These are phyloP conservation scores for Pterois miles DNA, from an alignment of 2,797 vertebrate genomes.

Conservation along the genomic window DNA sequence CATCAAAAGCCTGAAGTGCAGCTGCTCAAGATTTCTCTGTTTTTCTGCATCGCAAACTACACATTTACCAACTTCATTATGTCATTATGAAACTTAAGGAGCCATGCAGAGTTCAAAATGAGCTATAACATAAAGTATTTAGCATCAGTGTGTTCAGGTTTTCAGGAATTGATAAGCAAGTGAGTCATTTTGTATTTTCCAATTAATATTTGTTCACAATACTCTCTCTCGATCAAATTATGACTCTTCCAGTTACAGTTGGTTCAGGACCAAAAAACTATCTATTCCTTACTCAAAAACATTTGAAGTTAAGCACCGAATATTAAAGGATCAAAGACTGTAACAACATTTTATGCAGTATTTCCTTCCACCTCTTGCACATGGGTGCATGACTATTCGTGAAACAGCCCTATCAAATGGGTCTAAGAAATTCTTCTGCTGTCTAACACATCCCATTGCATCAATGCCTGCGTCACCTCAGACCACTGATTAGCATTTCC, in stretches of 20 bases:
- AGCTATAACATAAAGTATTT: neutral
- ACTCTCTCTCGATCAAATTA: neutral
- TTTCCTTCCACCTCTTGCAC: neutral
- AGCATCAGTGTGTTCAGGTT: no score
- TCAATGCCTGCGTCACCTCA: conserved; percentile 66
- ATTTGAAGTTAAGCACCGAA: neutral
- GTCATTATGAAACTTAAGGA: neutral
- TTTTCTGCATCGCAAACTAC: conserved; percentile 5
- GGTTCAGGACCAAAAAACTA: neutral
- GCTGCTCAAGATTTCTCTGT: conserved; percentile 15
- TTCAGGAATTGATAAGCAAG: no score
- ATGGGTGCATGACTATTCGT: conserved; percentile 8
- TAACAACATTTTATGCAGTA: neutral
- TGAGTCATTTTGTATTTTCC: no score
- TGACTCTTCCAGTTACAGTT: neutral
- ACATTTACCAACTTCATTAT: neutral
- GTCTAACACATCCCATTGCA: conserved; percentile 47
- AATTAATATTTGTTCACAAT: neutral
- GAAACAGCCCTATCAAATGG: conserved; percentile 19
- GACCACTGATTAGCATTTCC: conserved; percentile 45
- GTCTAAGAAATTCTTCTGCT: conserved; percentile 42
- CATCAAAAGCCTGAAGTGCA: conserved; percentile 26
- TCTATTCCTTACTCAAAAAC: neutral
- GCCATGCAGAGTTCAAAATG: neutral
- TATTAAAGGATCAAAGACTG: neutral